phyloP scores from a whole-genome alignment of 1,140 invertebrate species.

The Pogonomyrmex californicus region DNA sequence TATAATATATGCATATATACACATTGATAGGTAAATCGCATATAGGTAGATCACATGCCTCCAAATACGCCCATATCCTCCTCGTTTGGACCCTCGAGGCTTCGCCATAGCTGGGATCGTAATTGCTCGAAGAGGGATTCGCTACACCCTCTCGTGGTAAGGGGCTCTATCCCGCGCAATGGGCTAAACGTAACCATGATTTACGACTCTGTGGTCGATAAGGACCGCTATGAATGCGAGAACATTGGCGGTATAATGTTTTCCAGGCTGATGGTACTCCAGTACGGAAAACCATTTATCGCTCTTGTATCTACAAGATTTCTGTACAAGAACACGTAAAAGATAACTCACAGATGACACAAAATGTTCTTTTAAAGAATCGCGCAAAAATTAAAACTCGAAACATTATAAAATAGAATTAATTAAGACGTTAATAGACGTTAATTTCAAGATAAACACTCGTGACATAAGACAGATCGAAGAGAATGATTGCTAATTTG shows the following conservation, averaged over 20 bases:
- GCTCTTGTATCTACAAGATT: neutral
- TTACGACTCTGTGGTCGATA: slow-evolving; percentile 67
- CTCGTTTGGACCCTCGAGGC: slow-evolving; percentile 54
- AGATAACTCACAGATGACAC: neutral
- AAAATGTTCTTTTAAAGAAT: neutral
- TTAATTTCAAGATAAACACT: too few relatives aligned
- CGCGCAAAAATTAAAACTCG: neutral
- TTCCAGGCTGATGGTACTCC: slow-evolving; percentile 36
- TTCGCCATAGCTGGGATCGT: slow-evolving; percentile 61
- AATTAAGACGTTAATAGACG: neutral
- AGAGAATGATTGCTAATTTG: neutral
- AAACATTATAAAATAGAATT: neutral
- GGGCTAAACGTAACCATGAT: slow-evolving; percentile 69
- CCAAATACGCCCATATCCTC: slow-evolving; percentile 41
- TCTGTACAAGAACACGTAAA: slow-evolving; percentile 6
- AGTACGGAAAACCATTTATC: slow-evolving; percentile 62
- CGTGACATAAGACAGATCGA: neutral
- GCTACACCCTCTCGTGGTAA: slow-evolving; percentile 62
- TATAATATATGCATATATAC: neutral
- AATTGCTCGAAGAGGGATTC: slow-evolving; percentile 73
- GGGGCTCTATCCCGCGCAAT: slow-evolving; percentile 64
- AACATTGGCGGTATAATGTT: slow-evolving; percentile 66
- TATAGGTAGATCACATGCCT: slow-evolving; percentile 45
- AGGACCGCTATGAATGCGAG: slow-evolving; percentile 70
- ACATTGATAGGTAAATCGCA: slow-evolving; percentile 27